A percentile compares a stretch with the other conserved stretches of the same genome.
These are phyloP conservation scores for Antigone vipio DNA, from an alignment of 2,113 vertebrate genomes.

Conservation along the genomic window DNA sequence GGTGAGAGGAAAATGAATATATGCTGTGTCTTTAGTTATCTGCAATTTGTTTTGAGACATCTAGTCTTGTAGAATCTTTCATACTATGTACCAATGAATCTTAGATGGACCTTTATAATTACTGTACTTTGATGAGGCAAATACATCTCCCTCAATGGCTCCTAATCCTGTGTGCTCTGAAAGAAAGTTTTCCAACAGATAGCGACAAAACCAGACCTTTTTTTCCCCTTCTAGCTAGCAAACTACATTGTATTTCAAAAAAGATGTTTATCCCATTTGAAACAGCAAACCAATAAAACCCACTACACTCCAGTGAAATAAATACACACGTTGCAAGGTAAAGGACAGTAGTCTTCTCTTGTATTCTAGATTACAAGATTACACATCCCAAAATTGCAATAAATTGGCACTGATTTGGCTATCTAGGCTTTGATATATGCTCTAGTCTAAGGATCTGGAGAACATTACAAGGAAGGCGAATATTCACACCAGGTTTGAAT, in stretches of 20 bases:
- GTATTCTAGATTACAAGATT: slow-evolving; percentile 33
- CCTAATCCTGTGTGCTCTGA: neutral
- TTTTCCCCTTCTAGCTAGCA: neutral
- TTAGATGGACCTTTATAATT: neutral
- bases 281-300: slow-evolving; percentile 13
- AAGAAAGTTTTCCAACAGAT: neutral
- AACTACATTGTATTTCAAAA: neutral
- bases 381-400: slow-evolving; percentile 15
- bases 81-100: neutral
- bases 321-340: neutral
- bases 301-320: neutral
- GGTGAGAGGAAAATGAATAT: neutral
- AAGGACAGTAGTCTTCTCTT: slow-evolving; percentile 23
- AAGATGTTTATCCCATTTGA: neutral
- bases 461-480: neutral
- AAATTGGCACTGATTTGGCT: slow-evolving; percentile 58
- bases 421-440: slow-evolving; percentile 30
- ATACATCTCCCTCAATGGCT: neutral
- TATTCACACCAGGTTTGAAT: slow-evolving; percentile 15
- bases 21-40: neutral
- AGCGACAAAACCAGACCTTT: neutral
- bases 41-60: neutral
- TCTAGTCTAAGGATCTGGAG: neutral
- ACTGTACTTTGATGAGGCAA: neutral
- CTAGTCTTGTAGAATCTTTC: neutral